Conservation (phyloP, 2,888 invertebrate genomes). For the Pristionchus fissidentatus region DNA sequence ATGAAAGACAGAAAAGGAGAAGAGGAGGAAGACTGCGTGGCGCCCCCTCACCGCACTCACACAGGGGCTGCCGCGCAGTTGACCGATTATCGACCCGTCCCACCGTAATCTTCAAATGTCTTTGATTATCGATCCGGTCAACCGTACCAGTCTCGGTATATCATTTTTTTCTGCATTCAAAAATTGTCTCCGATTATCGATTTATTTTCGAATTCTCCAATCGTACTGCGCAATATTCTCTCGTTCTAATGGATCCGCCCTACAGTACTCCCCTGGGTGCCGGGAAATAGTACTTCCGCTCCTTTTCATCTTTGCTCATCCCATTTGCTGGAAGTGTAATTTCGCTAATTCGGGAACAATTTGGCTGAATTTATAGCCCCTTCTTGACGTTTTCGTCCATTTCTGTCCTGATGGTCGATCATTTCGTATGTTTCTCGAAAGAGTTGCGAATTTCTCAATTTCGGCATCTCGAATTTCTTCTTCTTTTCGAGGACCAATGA, state of each 20-base stretch:
- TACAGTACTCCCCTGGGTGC: neutral
- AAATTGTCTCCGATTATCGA: too few relatives aligned
- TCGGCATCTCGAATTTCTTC: neutral
- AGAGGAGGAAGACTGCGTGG: conserved; percentile 13
- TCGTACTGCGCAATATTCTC: too few relatives aligned
- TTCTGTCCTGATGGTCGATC: too few relatives aligned
- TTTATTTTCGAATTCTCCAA: too few relatives aligned
- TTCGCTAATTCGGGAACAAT: conserved; percentile 10
- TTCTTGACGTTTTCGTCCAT: neutral
- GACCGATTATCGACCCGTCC: too few relatives aligned
- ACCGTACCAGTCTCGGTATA: too few relatives aligned
- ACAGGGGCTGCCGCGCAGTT: neutral
- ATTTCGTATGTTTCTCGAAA: neutral
- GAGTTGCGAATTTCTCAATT: neutral
- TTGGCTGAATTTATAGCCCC: neutral
- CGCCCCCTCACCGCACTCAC: neutral
- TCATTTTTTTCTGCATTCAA: too few relatives aligned
- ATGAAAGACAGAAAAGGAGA: conserved; percentile 8
- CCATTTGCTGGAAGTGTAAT: neutral
- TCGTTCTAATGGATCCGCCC: too few relatives aligned
- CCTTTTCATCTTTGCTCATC: neutral
- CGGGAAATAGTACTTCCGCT: too few relatives aligned
- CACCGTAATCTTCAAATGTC: too few relatives aligned
- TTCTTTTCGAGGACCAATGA: neutral
- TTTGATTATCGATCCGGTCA: too few relatives aligned